These are phyloP conservation scores for Andrena haemorrhoa DNA, from an alignment of 2,888 invertebrate species.

Conservation along the genomic window DNA sequence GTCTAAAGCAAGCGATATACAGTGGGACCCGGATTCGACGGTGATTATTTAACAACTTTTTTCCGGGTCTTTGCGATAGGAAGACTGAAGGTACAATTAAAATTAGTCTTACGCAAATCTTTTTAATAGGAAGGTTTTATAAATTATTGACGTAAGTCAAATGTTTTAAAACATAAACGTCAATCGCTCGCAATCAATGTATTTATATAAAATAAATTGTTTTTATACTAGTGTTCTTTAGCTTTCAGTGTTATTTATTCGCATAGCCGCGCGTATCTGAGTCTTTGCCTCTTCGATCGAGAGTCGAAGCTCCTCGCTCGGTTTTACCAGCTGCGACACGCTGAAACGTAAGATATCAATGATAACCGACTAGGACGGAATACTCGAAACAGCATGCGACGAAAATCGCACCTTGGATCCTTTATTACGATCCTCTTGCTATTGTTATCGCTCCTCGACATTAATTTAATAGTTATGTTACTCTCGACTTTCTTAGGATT, in stretches of 20 bases:
- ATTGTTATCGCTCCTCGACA: conserved; percentile 62
- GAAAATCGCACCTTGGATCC: conserved; percentile 74
- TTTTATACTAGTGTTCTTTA: background rate
- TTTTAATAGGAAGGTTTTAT: background rate
- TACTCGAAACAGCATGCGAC: conserved; percentile 2
- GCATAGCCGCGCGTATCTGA: conserved; percentile 78
- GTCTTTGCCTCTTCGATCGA: conserved; percentile 76
- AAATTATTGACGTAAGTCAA: conserved; percentile 21
- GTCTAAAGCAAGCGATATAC: conserved; percentile 70
- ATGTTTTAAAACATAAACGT: conserved; percentile 3
- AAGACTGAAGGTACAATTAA: conserved; percentile 3
- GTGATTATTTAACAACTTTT: conserved; percentile 74
- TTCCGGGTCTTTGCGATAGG: background rate
- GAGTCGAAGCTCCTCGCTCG: conserved; percentile 75
- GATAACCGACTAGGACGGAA: conserved; percentile 3
- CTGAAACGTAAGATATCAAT: conserved; percentile 60
- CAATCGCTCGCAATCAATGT: conserved; percentile 19
- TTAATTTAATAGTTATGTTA: conserved; percentile 77
- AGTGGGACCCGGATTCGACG: conserved; percentile 80
- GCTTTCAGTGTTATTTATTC: conserved; percentile 49
- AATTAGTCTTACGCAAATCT: background rate
- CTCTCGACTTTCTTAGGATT: conserved; percentile 77
- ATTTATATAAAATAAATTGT: conserved; percentile 53
- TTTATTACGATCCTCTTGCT: conserved; percentile 80
- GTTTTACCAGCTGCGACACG: conserved; percentile 72